Base-by-base conservation (phyloP, 2,113 vertebrate genomes). In the Cephalopholis sonnerati region DNA sequence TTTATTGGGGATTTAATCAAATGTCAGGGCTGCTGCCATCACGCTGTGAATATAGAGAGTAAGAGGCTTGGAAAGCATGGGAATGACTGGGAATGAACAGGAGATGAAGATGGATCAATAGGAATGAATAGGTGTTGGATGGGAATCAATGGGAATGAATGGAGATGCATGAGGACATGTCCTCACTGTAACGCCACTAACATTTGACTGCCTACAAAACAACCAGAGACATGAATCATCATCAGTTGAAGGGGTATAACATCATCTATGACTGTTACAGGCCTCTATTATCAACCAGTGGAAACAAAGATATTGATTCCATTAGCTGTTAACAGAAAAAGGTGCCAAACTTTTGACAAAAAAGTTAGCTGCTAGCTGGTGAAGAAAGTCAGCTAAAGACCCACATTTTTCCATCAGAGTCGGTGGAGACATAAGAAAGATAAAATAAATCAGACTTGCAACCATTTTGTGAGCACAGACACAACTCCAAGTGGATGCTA, bases 1-100 rank as follows among this genome's bases (percentile, higher is more conserved):
- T 81, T 75, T 79, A 77, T 53, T 72, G 39, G 61, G n/a, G 69
- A 65, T 84, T 82, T 75, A 82, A 83, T 85, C 48, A 92, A 89
- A 92, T 86, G 84, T 82, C 91, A 91, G 48, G 32, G 50, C 55
- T 53, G 46, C 48, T 66, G 46, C 10, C 3, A 0, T 55, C 73
- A 70, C 3, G 4, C 17, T 55, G n/a, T 75, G 76, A 84, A 81
- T 90, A 36, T 59, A 70, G 25, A 80, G 41, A 46, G 5, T 18
- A 20, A 27, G 61, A 58, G 24, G 61, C 11, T 16, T 24, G 15
- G 68, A 53, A 74, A 51, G 76, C 79, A 80, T 48, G 24, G 66
- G 41, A 82, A 76, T 63, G 16, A 57, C 74, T 64, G 7, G 71
- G 68, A 66, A 54, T 77, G 41, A 86, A 79, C 57, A 41, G 57